Percentiles rank a stretch among this genome's conserved stretches.
These are phyloP conservation scores for Trachelus tabidus DNA, from an alignment of 2,888 invertebrate genomes.

Conservation along the genomic window DNA sequence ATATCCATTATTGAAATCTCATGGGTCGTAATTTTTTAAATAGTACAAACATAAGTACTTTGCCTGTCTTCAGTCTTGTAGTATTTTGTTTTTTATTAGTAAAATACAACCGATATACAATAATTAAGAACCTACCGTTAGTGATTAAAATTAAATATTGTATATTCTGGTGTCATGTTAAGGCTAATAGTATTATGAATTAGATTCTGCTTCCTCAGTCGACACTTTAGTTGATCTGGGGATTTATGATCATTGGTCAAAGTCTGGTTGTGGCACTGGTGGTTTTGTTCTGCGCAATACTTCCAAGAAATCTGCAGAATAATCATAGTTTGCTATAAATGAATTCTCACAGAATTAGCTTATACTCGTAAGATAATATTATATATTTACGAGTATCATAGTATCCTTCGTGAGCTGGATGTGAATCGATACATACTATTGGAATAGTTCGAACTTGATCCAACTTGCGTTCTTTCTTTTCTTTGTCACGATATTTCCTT, in stretches of 20 bases:
- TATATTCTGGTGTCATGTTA: conserved; percentile 6
- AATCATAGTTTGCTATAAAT: conserved; percentile 4
- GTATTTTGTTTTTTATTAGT: not conserved
- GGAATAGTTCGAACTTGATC: conserved; percentile 41
- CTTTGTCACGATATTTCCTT: conserved; percentile 23
- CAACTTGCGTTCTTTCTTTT: conserved; percentile 30
- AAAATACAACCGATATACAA: conserved; percentile 14
- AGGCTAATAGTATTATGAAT: conserved; percentile 17
- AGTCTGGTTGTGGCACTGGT: conserved; percentile 48
- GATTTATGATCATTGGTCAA: conserved; percentile 40
- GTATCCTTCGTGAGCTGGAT: conserved; percentile 40
- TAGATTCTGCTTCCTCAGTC: not conserved
- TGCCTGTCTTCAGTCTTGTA: not conserved
- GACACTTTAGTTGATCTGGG: not conserved
- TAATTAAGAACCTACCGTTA: conserved; percentile 24
- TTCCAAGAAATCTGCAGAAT: conserved; percentile 33
- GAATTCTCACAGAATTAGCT: not conserved
- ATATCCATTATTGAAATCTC: not conserved
- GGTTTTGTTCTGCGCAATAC: conserved; percentile 37
- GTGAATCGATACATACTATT: conserved; percentile 44
- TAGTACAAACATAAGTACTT: not conserved
- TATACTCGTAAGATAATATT: not conserved
- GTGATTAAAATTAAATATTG: conserved; percentile 26
- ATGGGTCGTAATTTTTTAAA: not conserved
- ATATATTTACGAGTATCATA: conserved; percentile 35